Conservation (phyloP, 2,888 invertebrate species). For the Orchesellides sinensis region DNA sequence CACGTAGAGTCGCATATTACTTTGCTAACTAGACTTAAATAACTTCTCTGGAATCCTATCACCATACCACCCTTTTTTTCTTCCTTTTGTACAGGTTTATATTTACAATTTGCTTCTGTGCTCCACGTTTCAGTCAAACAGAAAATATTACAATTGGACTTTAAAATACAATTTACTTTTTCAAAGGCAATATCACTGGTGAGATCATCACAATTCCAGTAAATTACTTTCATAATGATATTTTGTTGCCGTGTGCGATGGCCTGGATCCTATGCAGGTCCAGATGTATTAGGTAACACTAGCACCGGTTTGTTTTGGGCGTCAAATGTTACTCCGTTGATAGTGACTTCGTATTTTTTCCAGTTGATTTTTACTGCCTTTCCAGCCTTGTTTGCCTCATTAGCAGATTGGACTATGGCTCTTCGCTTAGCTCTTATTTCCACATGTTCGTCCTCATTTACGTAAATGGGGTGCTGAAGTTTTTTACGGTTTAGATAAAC, state of each 20-base stretch:
- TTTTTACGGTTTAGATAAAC: too few relatives aligned
- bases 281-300: not conserved
- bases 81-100: not conserved
- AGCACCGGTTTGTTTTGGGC: not conserved
- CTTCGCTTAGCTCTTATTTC: not conserved
- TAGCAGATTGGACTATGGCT: not conserved
- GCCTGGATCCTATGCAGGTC: not conserved
- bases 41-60: not conserved
- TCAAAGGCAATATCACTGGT: not conserved
- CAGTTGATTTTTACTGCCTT: not conserved
- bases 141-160: not conserved
- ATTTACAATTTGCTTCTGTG: not conserved
- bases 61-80: conserved; percentile 16
- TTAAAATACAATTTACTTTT: not conserved
- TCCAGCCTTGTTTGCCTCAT: not conserved
- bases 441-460: not conserved
- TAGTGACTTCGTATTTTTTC: not conserved
- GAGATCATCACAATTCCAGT: not conserved
- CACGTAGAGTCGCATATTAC: not conserved
- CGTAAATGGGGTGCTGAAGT: conserved; percentile 11
- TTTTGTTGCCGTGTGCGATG: not conserved
- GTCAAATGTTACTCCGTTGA: not conserved
- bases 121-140: not conserved
- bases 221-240: not conserved
- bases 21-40: not conserved